These are phyloP conservation scores for Drosophila differens DNA, from an alignment of 2,888 invertebrate genomes.

Conservation along the genomic window DNA sequence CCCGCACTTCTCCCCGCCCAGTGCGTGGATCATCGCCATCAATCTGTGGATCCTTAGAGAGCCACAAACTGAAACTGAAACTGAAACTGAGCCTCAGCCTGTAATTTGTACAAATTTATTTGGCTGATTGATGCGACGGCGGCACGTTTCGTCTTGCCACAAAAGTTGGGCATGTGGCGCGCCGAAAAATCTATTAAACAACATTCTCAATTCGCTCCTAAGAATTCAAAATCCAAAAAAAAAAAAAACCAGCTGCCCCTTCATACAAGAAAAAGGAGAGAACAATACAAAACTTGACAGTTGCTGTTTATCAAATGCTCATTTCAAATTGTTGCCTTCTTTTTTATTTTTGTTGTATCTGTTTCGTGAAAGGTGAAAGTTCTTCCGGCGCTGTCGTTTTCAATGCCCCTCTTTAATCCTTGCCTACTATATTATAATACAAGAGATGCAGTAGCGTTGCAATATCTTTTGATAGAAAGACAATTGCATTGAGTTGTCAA, in stretches of 20 bases:
- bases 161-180: conserved; percentile 69
- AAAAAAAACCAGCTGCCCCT: conserved; percentile 58
- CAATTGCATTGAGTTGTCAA: conserved; percentile 78
- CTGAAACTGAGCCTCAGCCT: conserved; percentile 35
- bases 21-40: conserved; percentile 44
- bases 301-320: conserved; percentile 59
- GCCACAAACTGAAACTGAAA: conserved; percentile 3
- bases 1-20: neutral
- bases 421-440: conserved; percentile 63
- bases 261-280: neutral
- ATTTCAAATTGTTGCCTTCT: conserved; percentile 33
- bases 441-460: conserved; percentile 39
- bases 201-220: conserved; percentile 31
- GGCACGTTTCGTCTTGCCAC: conserved; percentile 59
- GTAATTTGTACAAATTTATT: conserved; percentile 82
- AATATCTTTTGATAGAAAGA: conserved; percentile 12
- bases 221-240: conserved; percentile 7
- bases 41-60: conserved; percentile 64
- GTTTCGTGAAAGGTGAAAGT: conserved; percentile 72
- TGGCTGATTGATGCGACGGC: conserved; percentile 79
- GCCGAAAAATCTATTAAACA: conserved; percentile 69
- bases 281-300: conserved; percentile 45
- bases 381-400: conserved; percentile 69
- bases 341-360: neutral
- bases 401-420: conserved; percentile 63